Evolutionary conservation across 2,888 invertebrate genomes (phyloP), one percentile per base, ranked within the genome.

Genomic region (Catocala nupta): DNA sequence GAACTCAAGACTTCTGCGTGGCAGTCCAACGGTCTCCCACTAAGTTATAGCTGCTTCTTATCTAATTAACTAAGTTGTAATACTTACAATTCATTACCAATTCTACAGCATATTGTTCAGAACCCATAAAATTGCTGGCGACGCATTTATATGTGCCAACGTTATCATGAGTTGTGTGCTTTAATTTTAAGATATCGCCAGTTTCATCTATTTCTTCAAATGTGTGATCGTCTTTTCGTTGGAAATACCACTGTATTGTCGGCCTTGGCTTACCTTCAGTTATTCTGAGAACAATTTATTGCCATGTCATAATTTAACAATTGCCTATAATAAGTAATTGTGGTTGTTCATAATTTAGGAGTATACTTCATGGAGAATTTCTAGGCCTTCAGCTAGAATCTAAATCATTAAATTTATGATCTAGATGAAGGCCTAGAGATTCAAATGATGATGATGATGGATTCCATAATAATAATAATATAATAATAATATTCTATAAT

Each of bases 11-110:
- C 25, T 3, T 25, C 25, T 25, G 25, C 25, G 4, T 25, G 25
- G 25, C 25, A 25, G 25, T 25, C 25, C 4, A 25, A 25, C 25
- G 25, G 4, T 25, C 25, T 25, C 25, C 25, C 25, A 25, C 25
- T 25, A 3, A 25, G 25, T 4, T 25, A 39, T 1, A 5, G 2
- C 9, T 8, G 36, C 36, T 9, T 39, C 1, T 9, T 39, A 39
- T 9, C 6, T 39, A 39, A 1, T 39, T 8, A 39, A 39, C 6
- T 7, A 7, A 39, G 6, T 39, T 9, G 50, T 9, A 34, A 53
- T 66, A 81, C 89, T 72, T 71, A 89, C 89, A 83, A 72, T 83
- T 75, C n/a, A 88, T 80, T 8, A 68, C 59, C 9, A 88, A 62
- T 7, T 76, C 63, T 1, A 77, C 73, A 0, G 74, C 67, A 33